Percentiles rank a stretch among this genome's conserved stretches.
phyloP scores from a whole-genome alignment of 1,140 invertebrate species.

The Pseudoatta argentina region DNA sequence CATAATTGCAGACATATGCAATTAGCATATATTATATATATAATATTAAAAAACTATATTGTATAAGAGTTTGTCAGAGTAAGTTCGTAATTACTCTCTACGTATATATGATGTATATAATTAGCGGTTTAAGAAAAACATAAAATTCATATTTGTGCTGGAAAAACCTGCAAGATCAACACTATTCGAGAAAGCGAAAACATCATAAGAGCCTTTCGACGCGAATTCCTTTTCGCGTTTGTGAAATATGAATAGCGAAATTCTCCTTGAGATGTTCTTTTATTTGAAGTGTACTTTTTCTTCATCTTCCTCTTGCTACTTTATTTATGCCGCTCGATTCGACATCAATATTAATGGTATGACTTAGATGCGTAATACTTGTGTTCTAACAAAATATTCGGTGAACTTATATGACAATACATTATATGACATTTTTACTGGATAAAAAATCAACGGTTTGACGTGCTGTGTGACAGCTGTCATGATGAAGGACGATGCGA shows the following conservation, averaged over 20 bases:
- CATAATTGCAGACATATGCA: not conserved
- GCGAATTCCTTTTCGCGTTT: constrained; percentile 5
- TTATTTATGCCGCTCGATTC: not conserved
- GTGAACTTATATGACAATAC: not conserved
- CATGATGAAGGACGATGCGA: too few relatives aligned
- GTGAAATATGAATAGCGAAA: constrained; percentile 42
- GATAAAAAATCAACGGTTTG: too few relatives aligned
- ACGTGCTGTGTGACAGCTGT: too few relatives aligned
- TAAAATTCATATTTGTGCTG: not conserved
- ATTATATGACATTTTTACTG: too few relatives aligned
- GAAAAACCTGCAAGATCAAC: not conserved
- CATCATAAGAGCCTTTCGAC: not conserved
- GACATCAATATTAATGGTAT: constrained; percentile 18
- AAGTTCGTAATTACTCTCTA: not conserved
- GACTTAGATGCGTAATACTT: not conserved
- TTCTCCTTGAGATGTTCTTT: constrained; percentile 12
- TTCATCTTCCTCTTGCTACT: not conserved
- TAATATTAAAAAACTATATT: too few relatives aligned
- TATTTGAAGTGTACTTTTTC: constrained; percentile 5
- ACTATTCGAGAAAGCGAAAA: not conserved
- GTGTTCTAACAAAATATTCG: not conserved
- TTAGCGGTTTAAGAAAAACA: constrained; percentile 10
- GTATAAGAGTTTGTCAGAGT: not conserved
- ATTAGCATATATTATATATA: not conserved
- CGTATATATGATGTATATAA: not conserved